Evolutionary conservation across 1,140 invertebrate species (phyloP), one percentile per base, ranked within the genome.

Genomic region (Linepithema humile): DNA sequence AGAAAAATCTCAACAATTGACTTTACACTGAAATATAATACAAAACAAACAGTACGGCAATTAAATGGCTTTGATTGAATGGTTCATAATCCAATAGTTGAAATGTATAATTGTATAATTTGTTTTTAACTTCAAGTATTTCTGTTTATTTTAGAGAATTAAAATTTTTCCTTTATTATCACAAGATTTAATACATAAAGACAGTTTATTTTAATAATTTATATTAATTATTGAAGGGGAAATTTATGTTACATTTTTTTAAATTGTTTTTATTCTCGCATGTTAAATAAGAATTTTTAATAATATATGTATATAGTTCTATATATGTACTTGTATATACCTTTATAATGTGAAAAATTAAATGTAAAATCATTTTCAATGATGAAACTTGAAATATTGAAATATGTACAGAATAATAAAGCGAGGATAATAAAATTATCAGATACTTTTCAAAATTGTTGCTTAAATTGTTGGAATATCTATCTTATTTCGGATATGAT

Each of bases 31-130:
- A 29, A 0, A 53, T 32, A 70, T 29, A 83, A 87, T n/a, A n/a
- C n/a, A n/a, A n/a, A n/a, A n/a, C n/a, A n/a, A 87, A 86, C 77
- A 77, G 64, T 70, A 75, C 50, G 55, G 64, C 85, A 64, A 87
- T 87, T 87, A 85, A 87, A 87, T 87, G 69, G 75, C 75, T 82
- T 73, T 75, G 60, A 48, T 72, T 82, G 85, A 87, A 87, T 64
- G 70, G 78, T 60, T 50, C 48, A 75, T 86, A 87, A 87, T 82
- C 70, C 77, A 85, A 87, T 70, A 86, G 70, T 17, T 85, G 55
- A 87, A 87, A 87, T 70, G 70, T 62, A 70, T 20, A 85, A 55
- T 32, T 77, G 57, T 48, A 83, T 77, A 70, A 83, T 74, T 60
- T 60, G 12, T 17, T 29, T 59, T 59, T 15, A 59, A 29, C 38